These are phyloP conservation scores for Pocillopora meandrina DNA, from an alignment of 92 coral and sea anemone species.

Conservation along the genomic window DNA sequence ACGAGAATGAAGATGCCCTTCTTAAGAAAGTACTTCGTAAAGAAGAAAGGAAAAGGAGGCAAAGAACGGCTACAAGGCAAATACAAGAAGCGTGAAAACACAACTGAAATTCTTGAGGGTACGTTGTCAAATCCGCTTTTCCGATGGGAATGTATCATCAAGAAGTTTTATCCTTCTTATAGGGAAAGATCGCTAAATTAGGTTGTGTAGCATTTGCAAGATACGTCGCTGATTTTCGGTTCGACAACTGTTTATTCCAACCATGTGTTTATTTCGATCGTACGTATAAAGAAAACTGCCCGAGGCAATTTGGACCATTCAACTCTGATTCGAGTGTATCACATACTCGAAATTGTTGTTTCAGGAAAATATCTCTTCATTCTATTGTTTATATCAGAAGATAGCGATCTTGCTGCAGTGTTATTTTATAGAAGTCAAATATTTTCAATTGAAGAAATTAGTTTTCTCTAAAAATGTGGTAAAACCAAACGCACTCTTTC, in stretches of 20 bases:
- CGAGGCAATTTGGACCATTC: not conserved
- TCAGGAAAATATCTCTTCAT: conserved; percentile 15
- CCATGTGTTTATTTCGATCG: not conserved
- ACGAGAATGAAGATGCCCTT: conserved; percentile 83
- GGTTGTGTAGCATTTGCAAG: not conserved
- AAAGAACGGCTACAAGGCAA: conserved; percentile 81
- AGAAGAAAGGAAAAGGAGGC: conserved; percentile 85
- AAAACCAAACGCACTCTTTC: too few relatives aligned
- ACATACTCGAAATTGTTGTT: conserved; percentile 52
- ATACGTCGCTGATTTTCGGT: not conserved
- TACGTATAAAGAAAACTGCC: conserved; percentile 5
- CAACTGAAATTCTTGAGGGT: conserved; percentile 88
- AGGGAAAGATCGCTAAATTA: not conserved
- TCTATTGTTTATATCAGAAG: not conserved
- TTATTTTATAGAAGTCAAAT: not conserved
- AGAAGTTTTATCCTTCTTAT: conserved; percentile 1
- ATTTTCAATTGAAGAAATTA: not conserved
- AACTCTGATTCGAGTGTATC: conserved; percentile 24
- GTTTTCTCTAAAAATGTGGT: not conserved
- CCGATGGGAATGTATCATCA: conserved; percentile 1
- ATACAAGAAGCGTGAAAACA: conserved; percentile 88
- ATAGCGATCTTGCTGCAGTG: not conserved
- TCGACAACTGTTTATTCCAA: not conserved
- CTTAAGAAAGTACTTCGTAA: conserved; percentile 78
- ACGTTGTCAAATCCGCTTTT: conserved; percentile 13